Evolutionary conservation across 2,113 vertebrate genomes (phyloP), one percentile per base, ranked within the genome.

Genomic region (Chamaetylas fuelleborni): DNA sequence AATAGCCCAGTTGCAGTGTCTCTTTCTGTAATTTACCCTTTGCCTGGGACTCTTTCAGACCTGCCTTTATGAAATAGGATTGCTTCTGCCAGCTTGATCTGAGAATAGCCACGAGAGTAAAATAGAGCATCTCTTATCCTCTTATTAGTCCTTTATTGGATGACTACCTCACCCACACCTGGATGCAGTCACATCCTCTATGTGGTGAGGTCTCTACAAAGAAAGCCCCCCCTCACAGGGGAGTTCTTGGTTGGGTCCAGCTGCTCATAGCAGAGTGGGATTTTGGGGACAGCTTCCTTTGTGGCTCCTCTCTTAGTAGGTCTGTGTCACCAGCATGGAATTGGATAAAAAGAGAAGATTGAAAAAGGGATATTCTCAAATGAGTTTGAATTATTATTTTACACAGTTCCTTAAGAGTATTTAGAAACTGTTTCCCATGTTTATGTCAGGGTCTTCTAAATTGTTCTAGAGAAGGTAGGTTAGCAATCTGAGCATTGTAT

Each of bases 51-150:
- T 81, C 64, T 90, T 61, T 82, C 2, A 4, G 22, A 14, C 72
- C 54, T 81, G 34, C 12, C 31, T 53, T 71, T 61, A 70, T 83
- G 34, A 92, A 81, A 77, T 18, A 88, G 88, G 88, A 90, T 88
- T 94, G 90, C 56, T 95, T 58, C 67, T 80, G 82, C 82, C 60
- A 60, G 73, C 90, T 90, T 90, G 76, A 62, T 93, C 80, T 94
- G 86, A 93, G 88, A 97, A 94, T 66, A 93, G 88, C 82, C 19
- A 3, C 5, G 24, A 34, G 79, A 47, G 82, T 69, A 81, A 92
- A 95, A 74, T 22, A 83, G 85, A 93, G 62, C 71, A 70, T 83
- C 64, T 77, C 42, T 88, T 94, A 78, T 60, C 86, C 91, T 95
- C 82, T 83, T 86, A 80, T 7, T 53, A 7, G 58, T 89, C 19